A percentile compares a stretch with the other conserved stretches of the same genome.
These are phyloP conservation scores for Tinamus major DNA, from an alignment of 2,797 vertebrate genomes.

Conservation along the genomic window DNA sequence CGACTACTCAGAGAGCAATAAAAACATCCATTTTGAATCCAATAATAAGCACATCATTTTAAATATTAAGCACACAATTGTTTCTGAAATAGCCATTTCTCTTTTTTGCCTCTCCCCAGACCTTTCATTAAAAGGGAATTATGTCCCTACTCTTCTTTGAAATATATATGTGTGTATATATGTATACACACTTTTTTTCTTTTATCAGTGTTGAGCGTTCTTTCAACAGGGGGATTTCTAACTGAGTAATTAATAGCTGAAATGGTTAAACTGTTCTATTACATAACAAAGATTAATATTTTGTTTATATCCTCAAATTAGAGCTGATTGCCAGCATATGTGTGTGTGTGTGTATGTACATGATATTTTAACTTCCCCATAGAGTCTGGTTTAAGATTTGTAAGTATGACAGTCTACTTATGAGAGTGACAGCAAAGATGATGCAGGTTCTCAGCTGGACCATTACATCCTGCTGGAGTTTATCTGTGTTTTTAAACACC, in stretches of 20 bases:
- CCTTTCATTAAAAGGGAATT: not conserved
- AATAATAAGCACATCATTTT: not conserved
- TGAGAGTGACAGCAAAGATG: not conserved
- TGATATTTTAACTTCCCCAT: not conserved
- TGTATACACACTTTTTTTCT: too few relatives aligned
- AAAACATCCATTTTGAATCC: not conserved
- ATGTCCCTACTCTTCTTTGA: not conserved
- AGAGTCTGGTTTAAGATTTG: not conserved
- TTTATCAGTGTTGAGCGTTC: not conserved
- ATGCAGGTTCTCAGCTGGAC: not conserved
- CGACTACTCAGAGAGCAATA: slow-evolving; percentile 12
- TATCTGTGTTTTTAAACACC: not conserved
- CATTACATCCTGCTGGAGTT: not conserved
- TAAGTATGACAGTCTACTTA: not conserved
- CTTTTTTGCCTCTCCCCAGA: not conserved
- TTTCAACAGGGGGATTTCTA: not conserved
- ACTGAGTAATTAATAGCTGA: not conserved
- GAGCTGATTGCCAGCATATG: fast-evolving
- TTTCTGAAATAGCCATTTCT: not conserved
- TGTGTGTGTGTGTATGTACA: not conserved
- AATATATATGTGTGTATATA: too few relatives aligned
- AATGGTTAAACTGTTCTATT: not conserved
- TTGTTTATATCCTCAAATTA: not conserved
- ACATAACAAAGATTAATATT: not conserved
- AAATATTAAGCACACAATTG: not conserved